phyloP scores from a whole-genome alignment of 2,888 invertebrate species.

The Drosophila anomelani region DNA sequence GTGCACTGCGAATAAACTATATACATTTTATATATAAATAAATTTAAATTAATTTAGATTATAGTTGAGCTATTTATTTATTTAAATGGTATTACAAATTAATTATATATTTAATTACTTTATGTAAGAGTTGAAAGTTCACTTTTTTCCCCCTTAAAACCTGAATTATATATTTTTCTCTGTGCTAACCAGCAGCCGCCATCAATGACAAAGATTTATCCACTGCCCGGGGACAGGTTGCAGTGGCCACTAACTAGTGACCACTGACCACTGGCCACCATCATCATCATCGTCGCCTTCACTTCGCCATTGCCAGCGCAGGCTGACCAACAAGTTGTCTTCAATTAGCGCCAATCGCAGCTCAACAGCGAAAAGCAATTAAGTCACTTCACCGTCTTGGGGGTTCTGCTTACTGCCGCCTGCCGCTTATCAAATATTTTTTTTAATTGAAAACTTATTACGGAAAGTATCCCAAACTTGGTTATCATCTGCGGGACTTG shows the following conservation, averaged over 20 bases:
- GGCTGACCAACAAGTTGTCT: constrained; percentile 65
- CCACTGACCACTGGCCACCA: constrained; percentile 17
- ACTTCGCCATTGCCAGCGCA: constrained; percentile 12
- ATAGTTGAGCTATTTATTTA: background rate
- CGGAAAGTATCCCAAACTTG: constrained; percentile 42
- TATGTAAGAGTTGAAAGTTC: background rate
- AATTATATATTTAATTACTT: background rate
- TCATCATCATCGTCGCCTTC: constrained; percentile 12
- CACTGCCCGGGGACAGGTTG: constrained; percentile 41
- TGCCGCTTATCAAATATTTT: constrained; percentile 63
- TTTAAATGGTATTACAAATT: background rate
- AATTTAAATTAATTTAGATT: background rate
- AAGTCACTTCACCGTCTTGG: constrained; percentile 59
- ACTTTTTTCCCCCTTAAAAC: background rate
- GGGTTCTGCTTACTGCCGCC: constrained; percentile 34
- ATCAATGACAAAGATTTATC: constrained; percentile 56
- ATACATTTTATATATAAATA: background rate
- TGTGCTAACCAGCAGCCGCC: background rate
- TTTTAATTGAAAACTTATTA: constrained; percentile 60
- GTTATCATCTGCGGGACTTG: constrained; percentile 13
- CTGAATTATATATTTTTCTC: constrained; percentile 4
- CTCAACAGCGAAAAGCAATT: constrained; percentile 77
- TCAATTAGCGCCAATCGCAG: constrained; percentile 78
- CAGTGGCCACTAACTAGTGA: constrained; percentile 20
- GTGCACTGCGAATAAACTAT: constrained; percentile 24